Conservation (phyloP, 2,888 invertebrate genomes). For the Brachyopa scutellaris region DNA sequence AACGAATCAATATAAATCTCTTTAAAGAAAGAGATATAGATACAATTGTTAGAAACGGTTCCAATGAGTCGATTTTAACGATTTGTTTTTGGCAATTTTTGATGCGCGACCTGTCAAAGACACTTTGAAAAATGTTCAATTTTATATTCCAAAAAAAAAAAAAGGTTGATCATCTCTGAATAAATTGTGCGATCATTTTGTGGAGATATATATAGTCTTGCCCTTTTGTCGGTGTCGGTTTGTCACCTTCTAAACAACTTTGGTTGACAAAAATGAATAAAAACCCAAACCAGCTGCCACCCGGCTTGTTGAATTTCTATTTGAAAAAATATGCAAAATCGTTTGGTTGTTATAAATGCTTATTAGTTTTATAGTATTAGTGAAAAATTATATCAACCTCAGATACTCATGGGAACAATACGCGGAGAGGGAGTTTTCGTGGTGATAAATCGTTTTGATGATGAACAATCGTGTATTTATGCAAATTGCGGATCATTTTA, state of each 20-base stretch:
- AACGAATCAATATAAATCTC: conserved; percentile 42
- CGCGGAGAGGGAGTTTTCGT: not conserved
- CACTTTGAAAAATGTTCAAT: too few relatives aligned
- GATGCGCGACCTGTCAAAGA: too few relatives aligned
- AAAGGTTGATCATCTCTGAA: conserved; percentile 11
- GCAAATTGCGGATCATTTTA: conserved; percentile 27
- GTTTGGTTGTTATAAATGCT: too few relatives aligned
- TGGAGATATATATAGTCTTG: not conserved
- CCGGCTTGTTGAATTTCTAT: too few relatives aligned
- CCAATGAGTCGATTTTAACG: not conserved
- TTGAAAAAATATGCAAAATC: too few relatives aligned
- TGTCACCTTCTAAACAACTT: conserved; percentile 13
- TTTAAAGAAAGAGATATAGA: conserved; percentile 4
- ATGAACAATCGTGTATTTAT: conserved; percentile 61
- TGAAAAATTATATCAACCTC: conserved; percentile 23
- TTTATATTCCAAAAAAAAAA: too few relatives aligned
- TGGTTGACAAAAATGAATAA: not conserved
- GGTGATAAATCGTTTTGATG: conserved; percentile 42
- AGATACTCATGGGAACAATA: not conserved
- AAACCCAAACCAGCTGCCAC: not conserved
- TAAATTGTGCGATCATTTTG: conserved; percentile 21
- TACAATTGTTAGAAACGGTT: not conserved
- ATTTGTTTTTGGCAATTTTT: too few relatives aligned
- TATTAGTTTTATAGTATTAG: not conserved
- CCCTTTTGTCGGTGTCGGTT: conserved; percentile 10